These are phyloP conservation scores for Cochlearius cochlearius DNA, from an alignment of 2,113 vertebrate species.

Conservation along the genomic window DNA sequence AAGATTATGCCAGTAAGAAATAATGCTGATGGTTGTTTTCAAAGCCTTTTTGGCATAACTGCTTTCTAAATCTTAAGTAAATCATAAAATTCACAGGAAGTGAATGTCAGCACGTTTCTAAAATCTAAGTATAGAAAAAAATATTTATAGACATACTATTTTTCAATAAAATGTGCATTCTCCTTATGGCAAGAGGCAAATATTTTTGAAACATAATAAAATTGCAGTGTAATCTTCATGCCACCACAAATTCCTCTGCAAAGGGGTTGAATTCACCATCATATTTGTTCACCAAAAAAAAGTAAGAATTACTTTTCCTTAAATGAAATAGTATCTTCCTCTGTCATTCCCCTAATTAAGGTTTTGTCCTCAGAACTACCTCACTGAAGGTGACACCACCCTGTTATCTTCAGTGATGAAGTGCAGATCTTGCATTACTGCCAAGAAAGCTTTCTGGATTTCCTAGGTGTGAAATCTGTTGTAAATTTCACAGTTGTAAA, in stretches of 20 bases:
- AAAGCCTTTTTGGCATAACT: neutral
- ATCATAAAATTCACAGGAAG: neutral
- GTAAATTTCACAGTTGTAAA: neutral
- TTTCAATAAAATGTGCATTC: neutral
- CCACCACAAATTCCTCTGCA: neutral
- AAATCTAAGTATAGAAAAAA: neutral
- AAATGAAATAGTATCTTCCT: neutral
- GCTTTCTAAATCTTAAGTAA: neutral
- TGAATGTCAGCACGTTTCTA: neutral
- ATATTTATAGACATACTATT: neutral
- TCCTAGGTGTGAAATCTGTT: neutral
- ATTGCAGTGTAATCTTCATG: neutral
- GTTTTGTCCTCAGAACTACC: neutral
- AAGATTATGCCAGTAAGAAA: neutral
- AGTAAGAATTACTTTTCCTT: neutral
- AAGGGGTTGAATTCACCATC: neutral
- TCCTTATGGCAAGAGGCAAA: neutral
- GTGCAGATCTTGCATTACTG: neutral
- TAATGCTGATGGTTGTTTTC: neutral
- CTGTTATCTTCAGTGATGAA: neutral
- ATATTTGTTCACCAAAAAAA: neutral
- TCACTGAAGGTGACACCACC: neutral
- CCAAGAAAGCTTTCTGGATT: neutral
- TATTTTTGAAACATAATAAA: neutral
- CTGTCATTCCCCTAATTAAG: neutral